Percentiles rank a stretch among this genome's conserved stretches.
These are phyloP conservation scores for Harpagifer antarcticus DNA, from an alignment of 2,797 vertebrate species.

Conservation along the genomic window DNA sequence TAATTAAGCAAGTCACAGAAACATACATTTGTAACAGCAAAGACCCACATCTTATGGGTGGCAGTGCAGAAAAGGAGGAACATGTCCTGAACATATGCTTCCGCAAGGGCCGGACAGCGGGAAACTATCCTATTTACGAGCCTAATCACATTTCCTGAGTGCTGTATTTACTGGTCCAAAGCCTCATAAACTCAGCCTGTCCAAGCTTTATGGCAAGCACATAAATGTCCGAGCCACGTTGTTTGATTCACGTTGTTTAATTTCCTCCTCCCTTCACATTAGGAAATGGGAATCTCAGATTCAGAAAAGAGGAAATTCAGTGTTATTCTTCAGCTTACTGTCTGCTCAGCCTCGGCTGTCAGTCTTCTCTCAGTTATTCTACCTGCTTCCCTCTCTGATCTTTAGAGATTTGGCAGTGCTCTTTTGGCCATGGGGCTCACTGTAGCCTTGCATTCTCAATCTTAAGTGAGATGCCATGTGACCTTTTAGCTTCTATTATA, in stretches of 20 bases:
- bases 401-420: constrained; percentile 38
- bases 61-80: constrained; percentile 26
- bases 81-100: constrained; percentile 65
- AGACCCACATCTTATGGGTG: constrained; percentile 4
- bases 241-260: constrained; percentile 77
- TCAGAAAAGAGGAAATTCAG: constrained; percentile 56
- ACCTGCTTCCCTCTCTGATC: constrained; percentile 52
- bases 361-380: constrained; percentile 38
- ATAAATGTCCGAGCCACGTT: constrained; percentile 72
- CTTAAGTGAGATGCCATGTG: constrained; percentile 63
- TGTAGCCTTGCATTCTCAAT: constrained; percentile 61
- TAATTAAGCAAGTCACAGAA: neutral
- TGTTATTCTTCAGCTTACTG: constrained; percentile 60
- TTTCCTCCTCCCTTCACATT: constrained; percentile 75
- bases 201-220: constrained; percentile 67
- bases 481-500: constrained; percentile 75
- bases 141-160: constrained; percentile 83
- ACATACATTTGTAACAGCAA: neutral
- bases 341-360: constrained; percentile 19
- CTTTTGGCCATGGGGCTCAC: constrained; percentile 45
- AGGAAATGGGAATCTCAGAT: constrained; percentile 78
- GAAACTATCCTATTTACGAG: constrained; percentile 76
- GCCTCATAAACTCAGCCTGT: constrained; percentile 75
- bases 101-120: constrained; percentile 66
- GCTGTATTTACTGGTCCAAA: constrained; percentile 77